A percentile compares a stretch with the other conserved stretches of the same genome.
Evolutionary conservation across 2,888 invertebrate genomes (phyloP).

Genomic region (Dicyrtomina minuta): DNA sequence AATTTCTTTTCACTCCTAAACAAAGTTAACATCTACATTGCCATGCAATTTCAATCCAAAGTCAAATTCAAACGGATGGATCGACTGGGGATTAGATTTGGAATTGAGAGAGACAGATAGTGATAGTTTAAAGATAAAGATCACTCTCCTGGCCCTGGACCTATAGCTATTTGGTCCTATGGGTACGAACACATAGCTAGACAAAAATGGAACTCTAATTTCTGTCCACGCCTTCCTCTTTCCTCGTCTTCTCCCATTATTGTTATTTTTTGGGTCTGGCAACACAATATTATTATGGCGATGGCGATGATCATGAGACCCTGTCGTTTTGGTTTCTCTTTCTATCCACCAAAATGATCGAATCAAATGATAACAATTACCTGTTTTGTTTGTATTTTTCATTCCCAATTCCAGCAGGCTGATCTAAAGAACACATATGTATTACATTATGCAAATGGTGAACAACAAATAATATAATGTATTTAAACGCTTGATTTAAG

Average conservation of each 20-base stretch:
- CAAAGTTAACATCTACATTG: constrained; percentile 29
- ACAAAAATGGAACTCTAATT: constrained; percentile 32
- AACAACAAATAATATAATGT: too few species aligned
- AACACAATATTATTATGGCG: too few species aligned
- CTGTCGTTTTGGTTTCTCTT: background rate
- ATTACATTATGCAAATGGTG: background rate
- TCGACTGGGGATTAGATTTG: too few species aligned
- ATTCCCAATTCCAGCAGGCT: constrained; percentile 2
- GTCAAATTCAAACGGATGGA: too few species aligned
- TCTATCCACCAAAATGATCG: constrained; percentile 26
- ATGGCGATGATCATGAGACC: too few species aligned
- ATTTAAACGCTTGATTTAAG: background rate
- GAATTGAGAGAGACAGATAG: too few species aligned
- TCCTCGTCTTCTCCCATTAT: too few species aligned
- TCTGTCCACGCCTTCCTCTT: constrained; percentile 21
- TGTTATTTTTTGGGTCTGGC: too few species aligned
- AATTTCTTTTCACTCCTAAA: constrained; percentile 6
- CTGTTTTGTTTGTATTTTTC: constrained; percentile 17
- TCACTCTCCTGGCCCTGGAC: too few species aligned
- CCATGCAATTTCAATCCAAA: too few species aligned
- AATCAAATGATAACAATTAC: constrained; percentile 25
- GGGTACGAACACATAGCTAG: constrained; percentile 20
- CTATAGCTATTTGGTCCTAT: too few species aligned
- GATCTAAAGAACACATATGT: background rate
- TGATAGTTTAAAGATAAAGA: too few species aligned